phyloP scores from a whole-genome alignment of 1,140 invertebrate species.

The Propsilocerus akamusi region DNA sequence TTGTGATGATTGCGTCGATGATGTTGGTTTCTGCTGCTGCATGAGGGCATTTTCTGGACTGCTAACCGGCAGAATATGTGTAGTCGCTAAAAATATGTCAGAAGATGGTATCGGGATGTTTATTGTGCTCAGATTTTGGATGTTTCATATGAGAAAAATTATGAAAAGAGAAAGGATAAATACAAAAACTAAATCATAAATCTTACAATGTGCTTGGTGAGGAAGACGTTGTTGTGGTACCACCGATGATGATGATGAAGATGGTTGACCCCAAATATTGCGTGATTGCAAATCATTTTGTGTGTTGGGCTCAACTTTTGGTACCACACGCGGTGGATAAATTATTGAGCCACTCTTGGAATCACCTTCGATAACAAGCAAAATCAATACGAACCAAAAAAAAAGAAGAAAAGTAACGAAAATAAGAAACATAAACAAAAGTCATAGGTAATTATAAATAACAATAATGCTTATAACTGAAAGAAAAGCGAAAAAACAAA shows the following conservation, averaged over 20 bases:
- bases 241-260: slow-evolving; percentile 10
- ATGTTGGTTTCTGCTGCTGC: neutral
- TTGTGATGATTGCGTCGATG: neutral
- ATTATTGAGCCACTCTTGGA: slow-evolving; percentile 28
- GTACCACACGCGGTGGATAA: slow-evolving; percentile 24
- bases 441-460: neutral
- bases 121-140: too few relatives aligned
- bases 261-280: slow-evolving; percentile 11
- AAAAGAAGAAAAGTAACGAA: slow-evolving; percentile 6
- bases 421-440: slow-evolving; percentile 5
- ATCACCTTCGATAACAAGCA: slow-evolving; percentile 23
- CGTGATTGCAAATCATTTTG: slow-evolving; percentile 11
- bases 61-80: slow-evolving; percentile 1
- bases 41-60: neutral
- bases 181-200: slow-evolving; percentile 27
- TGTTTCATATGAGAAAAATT: neutral
- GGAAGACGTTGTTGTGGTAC: slow-evolving; percentile 7
- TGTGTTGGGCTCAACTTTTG: slow-evolving; percentile 28
- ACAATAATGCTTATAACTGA: neutral
- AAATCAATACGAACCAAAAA: slow-evolving; percentile 8
- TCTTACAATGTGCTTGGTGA: slow-evolving; percentile 38
- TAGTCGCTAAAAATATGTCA: neutral
- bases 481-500: neutral
- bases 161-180: slow-evolving; percentile 20
- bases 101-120: neutral